Conservation (phyloP, 2,888 invertebrate genomes). For the Keiferia lycopersicella region DNA sequence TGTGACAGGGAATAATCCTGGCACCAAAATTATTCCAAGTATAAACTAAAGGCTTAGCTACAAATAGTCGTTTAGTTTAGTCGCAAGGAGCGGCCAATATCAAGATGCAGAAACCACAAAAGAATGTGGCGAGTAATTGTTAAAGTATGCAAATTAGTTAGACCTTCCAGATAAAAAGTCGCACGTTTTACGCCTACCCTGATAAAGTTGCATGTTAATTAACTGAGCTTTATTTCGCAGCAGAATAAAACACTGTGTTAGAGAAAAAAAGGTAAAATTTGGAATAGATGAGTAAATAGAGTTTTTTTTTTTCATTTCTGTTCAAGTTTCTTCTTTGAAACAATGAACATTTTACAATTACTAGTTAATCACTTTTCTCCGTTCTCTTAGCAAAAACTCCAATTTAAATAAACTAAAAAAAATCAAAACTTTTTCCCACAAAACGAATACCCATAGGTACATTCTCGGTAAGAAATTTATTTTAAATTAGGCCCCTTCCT, state of each 20-base stretch:
- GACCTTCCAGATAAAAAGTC: slow-evolving; percentile 48
- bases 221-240: slow-evolving; percentile 43
- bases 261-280: not conserved
- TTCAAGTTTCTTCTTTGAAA: no score
- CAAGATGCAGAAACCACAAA: slow-evolving; percentile 49
- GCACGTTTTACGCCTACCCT: slow-evolving; percentile 44
- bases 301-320: no score
- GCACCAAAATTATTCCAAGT: slow-evolving; percentile 1
- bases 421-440: not conserved
- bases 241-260: slow-evolving; percentile 20
- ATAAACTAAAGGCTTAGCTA: not conserved
- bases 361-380: no score
- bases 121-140: slow-evolving; percentile 72
- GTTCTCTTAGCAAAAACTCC: no score
- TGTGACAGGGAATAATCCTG: not conserved
- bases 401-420: no score
- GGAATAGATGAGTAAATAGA: no score
- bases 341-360: no score
- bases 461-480: not conserved
- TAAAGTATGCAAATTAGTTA: slow-evolving; percentile 68
- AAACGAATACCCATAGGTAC: not conserved
- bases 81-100: slow-evolving; percentile 30
- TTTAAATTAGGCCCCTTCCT: not conserved
- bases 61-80: slow-evolving; percentile 14
- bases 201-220: slow-evolving; percentile 63